These are phyloP conservation scores for Caenorhabditis sp. DNA, from an alignment of 2,888 invertebrate species.

Conservation along the genomic window DNA sequence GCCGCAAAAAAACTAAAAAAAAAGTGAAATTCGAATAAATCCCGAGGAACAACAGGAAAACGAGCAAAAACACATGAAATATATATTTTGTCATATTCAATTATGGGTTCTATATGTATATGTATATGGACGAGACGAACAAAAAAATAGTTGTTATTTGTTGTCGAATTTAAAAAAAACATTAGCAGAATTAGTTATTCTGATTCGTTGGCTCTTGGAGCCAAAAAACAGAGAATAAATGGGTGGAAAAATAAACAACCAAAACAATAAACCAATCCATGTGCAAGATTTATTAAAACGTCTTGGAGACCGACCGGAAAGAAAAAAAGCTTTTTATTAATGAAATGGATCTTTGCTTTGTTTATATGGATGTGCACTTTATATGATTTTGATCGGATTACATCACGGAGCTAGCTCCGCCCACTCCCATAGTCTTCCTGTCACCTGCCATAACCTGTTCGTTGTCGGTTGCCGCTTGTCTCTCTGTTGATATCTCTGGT, in stretches of 20 bases:
- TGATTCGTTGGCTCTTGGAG: not conserved
- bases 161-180: no score
- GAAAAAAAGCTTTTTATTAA: not conserved
- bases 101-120: not conserved
- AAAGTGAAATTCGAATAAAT: not conserved
- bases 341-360: not conserved
- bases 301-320: not conserved
- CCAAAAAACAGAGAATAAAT: not conserved
- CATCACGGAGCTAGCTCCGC: no score
- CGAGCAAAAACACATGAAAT: not conserved
- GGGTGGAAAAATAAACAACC: not conserved
- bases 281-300: no score
- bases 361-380: not conserved
- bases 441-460: no score
- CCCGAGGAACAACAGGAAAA: not conserved
- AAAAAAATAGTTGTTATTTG: no score
- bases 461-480: no score
- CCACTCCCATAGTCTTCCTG: no score
- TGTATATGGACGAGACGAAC: not conserved
- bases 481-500: constrained; percentile 10
- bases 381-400: not conserved
- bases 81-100: not conserved
- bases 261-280: not conserved
- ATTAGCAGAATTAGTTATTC: no score
- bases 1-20: not conserved